These are phyloP conservation scores for Pangasius sanitwongsei DNA, from an alignment of 2,797 vertebrate genomes.

Conservation along the genomic window DNA sequence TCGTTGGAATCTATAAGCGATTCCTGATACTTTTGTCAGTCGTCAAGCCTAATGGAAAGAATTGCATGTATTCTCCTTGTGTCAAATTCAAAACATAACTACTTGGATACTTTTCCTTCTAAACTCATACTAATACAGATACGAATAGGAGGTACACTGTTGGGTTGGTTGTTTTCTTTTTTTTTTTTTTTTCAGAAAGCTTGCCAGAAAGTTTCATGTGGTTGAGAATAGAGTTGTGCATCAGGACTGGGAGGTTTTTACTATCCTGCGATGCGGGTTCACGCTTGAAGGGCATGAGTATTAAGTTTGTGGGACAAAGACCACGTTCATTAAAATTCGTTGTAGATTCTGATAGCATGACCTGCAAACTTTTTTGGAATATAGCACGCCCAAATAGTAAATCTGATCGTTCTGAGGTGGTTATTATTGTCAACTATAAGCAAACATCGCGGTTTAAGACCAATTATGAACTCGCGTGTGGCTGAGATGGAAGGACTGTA, in stretches of 20 bases:
- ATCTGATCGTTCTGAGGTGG: neutral
- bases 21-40: neutral
- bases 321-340: neutral
- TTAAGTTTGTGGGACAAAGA: neutral
- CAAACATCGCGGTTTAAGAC: too few species aligned
- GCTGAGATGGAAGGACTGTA: neutral
- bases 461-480: neutral
- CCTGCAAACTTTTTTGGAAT: neutral
- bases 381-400: neutral
- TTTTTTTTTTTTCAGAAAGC: neutral
- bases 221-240: neutral
- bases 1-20: neutral
- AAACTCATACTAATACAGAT: neutral
- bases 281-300: neutral
- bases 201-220: neutral
- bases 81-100: neutral
- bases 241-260: neutral
- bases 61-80: neutral
- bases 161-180: neutral
- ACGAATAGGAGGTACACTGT: neutral
- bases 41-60: neutral
- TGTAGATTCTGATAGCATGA: neutral
- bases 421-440: neutral
- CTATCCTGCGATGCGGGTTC: neutral
- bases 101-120: neutral